Evolutionary conservation across 2,113 vertebrate genomes (phyloP), one percentile per base, ranked within the genome.

Genomic region (Tupaia chinensis): DNA sequence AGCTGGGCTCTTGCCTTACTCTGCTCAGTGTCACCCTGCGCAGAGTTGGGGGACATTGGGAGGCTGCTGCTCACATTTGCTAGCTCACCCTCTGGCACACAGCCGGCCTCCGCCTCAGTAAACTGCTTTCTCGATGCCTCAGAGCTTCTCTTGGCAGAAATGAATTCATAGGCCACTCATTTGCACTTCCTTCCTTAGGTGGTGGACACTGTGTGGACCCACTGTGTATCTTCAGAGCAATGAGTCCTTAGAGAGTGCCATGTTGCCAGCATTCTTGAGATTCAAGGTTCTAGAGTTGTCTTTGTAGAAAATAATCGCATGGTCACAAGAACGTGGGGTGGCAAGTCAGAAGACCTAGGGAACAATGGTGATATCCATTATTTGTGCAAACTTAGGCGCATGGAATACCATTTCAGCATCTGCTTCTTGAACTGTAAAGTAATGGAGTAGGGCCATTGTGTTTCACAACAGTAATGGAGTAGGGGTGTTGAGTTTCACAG

Each of bases 191-290:
- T 77, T 90, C 20, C 15, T 92, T 25, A 5, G 5, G 1, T 54
- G 5, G 32, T 27, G 53, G 90, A 69, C 16, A 8, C 27, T 54
- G 7, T 34, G 61, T 15, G 29, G 11, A 12, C 9, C 58, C 7
- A 12, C 65, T 73, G 81, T n/a, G 44, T 79, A 70, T 79, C 69
- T 89, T 72, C 27, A 29, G 20, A 85, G 23, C 9, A 85, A 53
- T 0, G 3, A 1, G 1, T 17, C 44, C 44, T n/a, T 54, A 79
- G 19, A 2, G 25, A 5, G 20, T 1, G 1, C 20, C 2, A 0
- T 22, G 56, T 61, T 79, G 10, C 20, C 13, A 53, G 16, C 20
- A 27, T 58, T 63, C 9, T 76, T 77, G 68, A 34, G 74, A 60
- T 54, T 8, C 29, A 69, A 94, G 7, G 1, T 2, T 34, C 16